Evolutionary conservation across 2,888 invertebrate genomes (phyloP), one percentile per base, ranked within the genome.

Genomic region (Merodon equestris): DNA sequence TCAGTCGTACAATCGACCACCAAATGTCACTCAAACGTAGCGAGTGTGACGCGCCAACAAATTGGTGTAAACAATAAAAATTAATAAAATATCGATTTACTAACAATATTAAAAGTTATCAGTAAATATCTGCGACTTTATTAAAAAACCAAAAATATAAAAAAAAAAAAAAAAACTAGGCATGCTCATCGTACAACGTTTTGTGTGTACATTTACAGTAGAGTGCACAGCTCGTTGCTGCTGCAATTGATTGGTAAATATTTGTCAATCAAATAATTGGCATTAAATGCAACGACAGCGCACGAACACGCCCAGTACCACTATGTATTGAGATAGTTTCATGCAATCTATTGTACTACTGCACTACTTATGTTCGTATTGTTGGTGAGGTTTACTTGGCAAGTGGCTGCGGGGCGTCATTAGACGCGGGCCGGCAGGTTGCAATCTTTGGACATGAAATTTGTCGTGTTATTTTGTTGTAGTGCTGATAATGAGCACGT

Each of bases 181-280:
- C 27, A 7, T 27, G 27, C 7, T 27, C 27, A 27, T 27, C 27
- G 7, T n/a, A 27, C 27, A 4, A 27, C 7, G 27, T 27, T 27
- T 7, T 27, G 7, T 2, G 27, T 27, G 27, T 27, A 27, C 27
- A 27, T 27, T 27, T 27, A 7, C 27, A 27, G 27, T 27, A 27
- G 27, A 27, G n/a, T n/a, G n/a, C n/a, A n/a, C n/a, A n/a, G n/a
- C 27, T n/a, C n/a, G n/a, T n/a, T n/a, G n/a, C n/a, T n/a, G n/a
- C 13, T 47, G 54, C 45, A 45, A 57, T 76, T 77, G 72, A 61
- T 72, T 72, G 66, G 54, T 45, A 77, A 77, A 77, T 72, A 72
- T 77, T 77, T 67, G 42, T 56, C 66, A 61, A 72, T 61, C 64
- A 61, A 72, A 12, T 54, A 27, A 27, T 27, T 27, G 27, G 27